Evolutionary conservation across 1,140 invertebrate genomes (phyloP), one percentile per base, ranked within the genome.

Genomic region (Aphaenogaster floridana): DNA sequence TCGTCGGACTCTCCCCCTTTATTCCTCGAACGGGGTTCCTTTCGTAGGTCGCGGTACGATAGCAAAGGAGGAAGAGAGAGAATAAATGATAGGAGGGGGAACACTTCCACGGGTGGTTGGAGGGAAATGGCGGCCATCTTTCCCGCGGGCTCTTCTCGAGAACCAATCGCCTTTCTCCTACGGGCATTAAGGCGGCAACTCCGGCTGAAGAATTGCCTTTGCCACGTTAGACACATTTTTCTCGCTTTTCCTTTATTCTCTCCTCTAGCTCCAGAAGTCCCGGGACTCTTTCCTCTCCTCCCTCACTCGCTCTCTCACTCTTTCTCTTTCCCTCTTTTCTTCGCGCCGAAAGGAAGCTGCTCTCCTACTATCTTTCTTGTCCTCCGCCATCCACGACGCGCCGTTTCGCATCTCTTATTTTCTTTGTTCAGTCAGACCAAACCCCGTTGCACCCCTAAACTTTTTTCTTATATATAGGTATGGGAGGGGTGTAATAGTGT

Each of bases 181-280:
- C 88, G 89, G 39, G 81, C 94, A 94, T 95, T 95, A 95, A 95
- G 95, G 95, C 95, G 95, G 95, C 95, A 95, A 95, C 95, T 95
- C 91, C 91, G 91, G 92, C 94, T 95, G 95, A 95, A 95, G 95
- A 95, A 95, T 95, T 95, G 94, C 95, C 92, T 92, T 93, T 94
- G 93, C 94, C 93, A 95, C 94, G 95, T 95, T 95, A 95, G 95
- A 95, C 95, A 95, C 95, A 95, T 95, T 95, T 95, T 95, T 95
- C 95, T 95, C 95, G 95, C 94, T 95, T 95, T 95, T 95, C 95
- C 95, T 95, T 95, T 95, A 95, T 95, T 95, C 94, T 94, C 92
- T 91, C 87, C 92, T 88, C 89, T 72, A 77, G 90, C 92, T 90
- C 91, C 90, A 88, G 80, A 89, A 91, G 90, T 89, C 86, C 87